Percentiles rank a stretch among this genome's conserved stretches.
phyloP scores from a whole-genome alignment of 2,113 vertebrate species.

The Thamnaconus septentrionalis region DNA sequence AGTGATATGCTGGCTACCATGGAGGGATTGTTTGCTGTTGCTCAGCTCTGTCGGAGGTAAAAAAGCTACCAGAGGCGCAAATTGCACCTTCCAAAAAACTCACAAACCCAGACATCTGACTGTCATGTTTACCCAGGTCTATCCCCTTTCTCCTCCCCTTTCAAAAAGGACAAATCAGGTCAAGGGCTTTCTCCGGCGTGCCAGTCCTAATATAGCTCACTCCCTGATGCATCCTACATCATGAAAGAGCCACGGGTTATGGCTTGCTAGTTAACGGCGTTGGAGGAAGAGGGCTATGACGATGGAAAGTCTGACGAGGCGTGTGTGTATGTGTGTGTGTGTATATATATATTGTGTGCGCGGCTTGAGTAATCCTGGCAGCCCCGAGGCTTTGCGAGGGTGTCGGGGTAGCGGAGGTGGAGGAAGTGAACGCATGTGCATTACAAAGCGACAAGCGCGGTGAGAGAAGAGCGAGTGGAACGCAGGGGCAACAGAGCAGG shows the following conservation, averaged over 20 bases:
- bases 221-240: slow-evolving; percentile 46
- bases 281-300: slow-evolving; percentile 26
- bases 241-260: slow-evolving; percentile 49
- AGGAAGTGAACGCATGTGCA: slow-evolving; percentile 25
- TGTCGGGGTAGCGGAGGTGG: slow-evolving; percentile 18
- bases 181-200: slow-evolving; percentile 63
- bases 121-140: slow-evolving; percentile 42
- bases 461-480: slow-evolving; percentile 15
- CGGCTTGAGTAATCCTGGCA: slow-evolving; percentile 35
- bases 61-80: slow-evolving; percentile 9
- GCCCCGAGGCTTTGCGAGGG: slow-evolving; percentile 17
- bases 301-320: slow-evolving; percentile 34
- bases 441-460: slow-evolving; percentile 8
- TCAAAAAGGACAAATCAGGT: slow-evolving; percentile 64
- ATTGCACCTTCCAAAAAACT: slow-evolving; percentile 16
- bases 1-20: not conserved
- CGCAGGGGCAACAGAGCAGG: slow-evolving; percentile 10
- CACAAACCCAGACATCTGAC: slow-evolving; percentile 27
- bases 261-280: slow-evolving; percentile 37
- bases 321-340: not conserved
- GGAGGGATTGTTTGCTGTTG: not conserved
- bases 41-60: slow-evolving; percentile 1
- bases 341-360: slow-evolving; percentile 21
- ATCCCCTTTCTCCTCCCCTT: slow-evolving; percentile 37
- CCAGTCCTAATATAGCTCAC: slow-evolving; percentile 62